Evolutionary conservation across 2,113 vertebrate species (phyloP).

Genomic region (Petromus typicus): DNA sequence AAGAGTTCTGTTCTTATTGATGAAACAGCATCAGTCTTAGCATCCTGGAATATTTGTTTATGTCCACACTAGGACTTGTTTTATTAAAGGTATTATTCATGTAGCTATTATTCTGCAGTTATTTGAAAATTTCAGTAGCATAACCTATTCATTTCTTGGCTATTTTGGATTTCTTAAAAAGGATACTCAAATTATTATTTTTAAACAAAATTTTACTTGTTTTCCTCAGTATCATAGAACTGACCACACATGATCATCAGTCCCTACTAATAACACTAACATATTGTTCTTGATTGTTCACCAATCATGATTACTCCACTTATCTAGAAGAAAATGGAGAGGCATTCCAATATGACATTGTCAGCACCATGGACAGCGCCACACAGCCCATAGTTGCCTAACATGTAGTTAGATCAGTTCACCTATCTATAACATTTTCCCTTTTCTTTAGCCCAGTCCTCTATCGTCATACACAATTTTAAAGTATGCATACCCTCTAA

Average conservation of each 20-base stretch:
- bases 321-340: not conserved
- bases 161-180: not conserved
- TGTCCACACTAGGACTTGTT: not conserved
- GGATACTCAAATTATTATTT: not conserved
- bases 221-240: not conserved
- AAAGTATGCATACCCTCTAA: not conserved
- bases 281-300: not conserved
- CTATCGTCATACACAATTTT: not conserved
- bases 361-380: constrained; percentile 54
- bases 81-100: not conserved
- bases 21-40: not conserved
- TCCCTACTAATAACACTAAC: not conserved
- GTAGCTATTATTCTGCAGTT: not conserved
- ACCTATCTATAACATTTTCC: not conserved
- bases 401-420: not conserved
- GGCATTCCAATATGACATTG: accelerated
- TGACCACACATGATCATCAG: not conserved
- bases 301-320: not conserved
- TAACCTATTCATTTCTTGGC: not conserved
- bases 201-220: not conserved
- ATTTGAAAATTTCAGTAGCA: not conserved
- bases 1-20: not conserved
- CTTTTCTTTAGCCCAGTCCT: not conserved
- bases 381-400: accelerated
- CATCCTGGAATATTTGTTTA: not conserved